These are phyloP conservation scores for Ctena decussata DNA, from an alignment of 2,888 invertebrate genomes.

Conservation along the genomic window DNA sequence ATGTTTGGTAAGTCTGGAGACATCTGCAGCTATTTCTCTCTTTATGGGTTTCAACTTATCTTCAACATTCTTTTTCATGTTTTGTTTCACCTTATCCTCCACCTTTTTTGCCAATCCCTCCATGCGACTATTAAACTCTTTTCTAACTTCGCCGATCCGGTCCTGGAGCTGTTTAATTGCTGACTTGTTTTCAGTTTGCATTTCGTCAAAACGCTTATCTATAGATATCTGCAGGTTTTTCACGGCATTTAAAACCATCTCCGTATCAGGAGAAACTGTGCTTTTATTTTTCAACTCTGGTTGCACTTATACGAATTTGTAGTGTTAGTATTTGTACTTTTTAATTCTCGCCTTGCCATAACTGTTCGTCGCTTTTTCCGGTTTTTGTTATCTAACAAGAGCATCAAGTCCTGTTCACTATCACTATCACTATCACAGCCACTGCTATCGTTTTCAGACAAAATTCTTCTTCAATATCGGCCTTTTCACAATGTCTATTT, in stretches of 20 bases:
- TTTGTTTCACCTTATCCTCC: not conserved
- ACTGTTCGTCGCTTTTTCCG: not conserved
- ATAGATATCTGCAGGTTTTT: not conserved
- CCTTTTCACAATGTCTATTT: not conserved
- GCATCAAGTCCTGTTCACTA: not conserved
- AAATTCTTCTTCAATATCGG: too few relatives aligned
- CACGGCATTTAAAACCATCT: not conserved
- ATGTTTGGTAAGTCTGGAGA: not conserved
- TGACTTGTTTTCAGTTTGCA: not conserved
- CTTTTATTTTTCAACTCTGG: not conserved
- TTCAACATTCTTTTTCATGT: not conserved
- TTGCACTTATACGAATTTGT: not conserved
- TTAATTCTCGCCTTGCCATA: not conserved
- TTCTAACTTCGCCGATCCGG: not conserved
- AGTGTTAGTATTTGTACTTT: not conserved
- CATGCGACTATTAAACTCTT: too few relatives aligned
- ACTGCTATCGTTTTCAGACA: not conserved
- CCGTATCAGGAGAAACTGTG: not conserved
- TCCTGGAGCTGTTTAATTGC: not conserved
- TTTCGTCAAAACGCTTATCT: not conserved
- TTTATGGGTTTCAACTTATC: not conserved
- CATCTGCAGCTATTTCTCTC: not conserved
- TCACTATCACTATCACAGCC: not conserved
- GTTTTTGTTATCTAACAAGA: not conserved
- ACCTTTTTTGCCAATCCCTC: not conserved